phyloP scores from a whole-genome alignment of 2,113 vertebrate species.

The Mustela nigripes region DNA sequence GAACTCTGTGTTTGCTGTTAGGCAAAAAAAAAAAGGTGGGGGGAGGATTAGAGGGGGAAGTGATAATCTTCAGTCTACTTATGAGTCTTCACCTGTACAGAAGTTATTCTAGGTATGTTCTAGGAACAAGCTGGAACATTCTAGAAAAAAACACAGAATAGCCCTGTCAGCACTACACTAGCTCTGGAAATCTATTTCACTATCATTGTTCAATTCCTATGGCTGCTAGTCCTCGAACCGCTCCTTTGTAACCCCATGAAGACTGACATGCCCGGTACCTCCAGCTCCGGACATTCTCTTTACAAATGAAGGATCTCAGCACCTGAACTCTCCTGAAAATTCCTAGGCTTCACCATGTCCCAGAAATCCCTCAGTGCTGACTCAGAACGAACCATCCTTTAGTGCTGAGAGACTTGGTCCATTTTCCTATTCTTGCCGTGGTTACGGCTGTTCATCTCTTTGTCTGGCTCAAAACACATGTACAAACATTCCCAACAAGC shows the following conservation, averaged over 20 bases:
- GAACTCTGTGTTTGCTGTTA: background rate
- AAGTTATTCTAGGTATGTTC: background rate
- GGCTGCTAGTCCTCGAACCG: background rate
- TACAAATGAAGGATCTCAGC: background rate
- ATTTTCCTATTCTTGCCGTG: background rate
- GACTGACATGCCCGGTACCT: background rate
- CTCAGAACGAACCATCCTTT: background rate
- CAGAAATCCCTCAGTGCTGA: background rate
- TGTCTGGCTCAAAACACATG: background rate
- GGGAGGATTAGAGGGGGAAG: rapidly evolving
- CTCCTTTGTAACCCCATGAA: background rate
- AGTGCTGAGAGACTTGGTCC: background rate
- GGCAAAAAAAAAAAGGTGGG: background rate
- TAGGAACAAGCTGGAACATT: background rate
- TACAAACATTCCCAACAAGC: background rate
- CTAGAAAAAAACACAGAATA: background rate
- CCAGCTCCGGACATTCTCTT: background rate
- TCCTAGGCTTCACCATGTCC: background rate
- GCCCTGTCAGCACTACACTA: background rate
- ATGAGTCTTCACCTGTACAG: background rate
- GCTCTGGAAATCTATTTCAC: background rate
- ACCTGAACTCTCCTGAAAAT: background rate
- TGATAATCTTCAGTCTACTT: background rate
- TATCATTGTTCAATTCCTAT: background rate
- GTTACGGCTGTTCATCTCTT: background rate